Evolutionary conservation across 1,140 invertebrate genomes (phyloP), one percentile per base, ranked within the genome.

Genomic region (Drosophila varians): DNA sequence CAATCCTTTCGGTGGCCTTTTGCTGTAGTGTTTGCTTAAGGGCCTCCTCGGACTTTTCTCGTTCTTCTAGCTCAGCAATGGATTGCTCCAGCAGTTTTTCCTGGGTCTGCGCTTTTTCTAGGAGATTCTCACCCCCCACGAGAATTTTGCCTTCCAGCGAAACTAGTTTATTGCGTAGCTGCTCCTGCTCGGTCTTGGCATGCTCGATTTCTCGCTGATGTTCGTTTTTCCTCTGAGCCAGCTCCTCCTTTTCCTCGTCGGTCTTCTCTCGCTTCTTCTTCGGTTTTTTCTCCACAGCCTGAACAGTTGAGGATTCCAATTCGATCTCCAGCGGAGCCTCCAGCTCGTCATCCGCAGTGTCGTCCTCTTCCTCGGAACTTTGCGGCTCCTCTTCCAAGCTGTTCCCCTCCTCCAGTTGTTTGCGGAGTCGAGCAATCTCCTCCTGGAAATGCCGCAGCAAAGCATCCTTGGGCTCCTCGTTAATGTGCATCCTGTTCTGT

Each of bases 381-480:
- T 77, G 79, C n/a, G 53, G 61, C 45, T 78, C 77, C 16, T 89
- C 90, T 51, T 92, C 91, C 31, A 91, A 70, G 14, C 75, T 83
- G 19, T 91, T 83, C 12, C 92, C 92, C 36, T 93, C 92, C 92
- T 96, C 95, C 21, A 99, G 91, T 88, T 98, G 97, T 76, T 96
- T 95, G 42, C 95, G 94, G 3, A 99, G 92, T 18, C 97, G 95
- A 79, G 98, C 97, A 77, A 99, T 99, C 92, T 99, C 98, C 80
- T 97, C 95, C 92, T 99, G 98, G 91, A 99, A 99, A 89, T 98
- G 95, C 40, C 98, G 94, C 11, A 99, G 93, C 18, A 99, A 92
- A 2, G 99, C 98, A 92, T 99, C 98, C 88, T 99, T 99, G 0
- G 98, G 98, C 92, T 99, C 98, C 91, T 99, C 98, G 91, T 99